Evolutionary conservation across 23 tunicate genomes (phyloP).

Genomic region (Ciona savignyi): DNA sequence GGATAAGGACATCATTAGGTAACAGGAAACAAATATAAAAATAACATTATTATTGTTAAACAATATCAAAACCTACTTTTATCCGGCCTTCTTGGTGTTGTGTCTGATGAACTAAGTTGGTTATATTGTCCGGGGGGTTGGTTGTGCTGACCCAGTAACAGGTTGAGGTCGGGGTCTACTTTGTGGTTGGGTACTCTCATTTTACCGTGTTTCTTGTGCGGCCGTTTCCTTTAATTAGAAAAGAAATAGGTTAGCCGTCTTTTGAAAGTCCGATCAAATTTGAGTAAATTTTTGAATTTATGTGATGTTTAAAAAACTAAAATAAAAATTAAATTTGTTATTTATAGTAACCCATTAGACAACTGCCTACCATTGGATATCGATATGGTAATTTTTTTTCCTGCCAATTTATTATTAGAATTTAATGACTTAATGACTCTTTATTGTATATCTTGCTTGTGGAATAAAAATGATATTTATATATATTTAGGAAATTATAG

Average conservation of each 20-base stretch:
- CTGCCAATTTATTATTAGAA: too few species aligned
- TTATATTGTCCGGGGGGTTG: slow-evolving; percentile 8
- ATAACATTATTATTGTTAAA: too few species aligned
- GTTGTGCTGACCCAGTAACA: slow-evolving; percentile 1
- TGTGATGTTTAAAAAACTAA: background rate
- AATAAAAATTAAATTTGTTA: background rate
- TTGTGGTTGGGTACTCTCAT: background rate
- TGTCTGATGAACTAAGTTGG: too few species aligned
- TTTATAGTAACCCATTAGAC: background rate
- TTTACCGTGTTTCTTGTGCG: background rate
- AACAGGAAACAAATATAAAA: too few species aligned
- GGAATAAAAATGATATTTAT: too few species aligned
- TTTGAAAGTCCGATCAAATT: background rate
- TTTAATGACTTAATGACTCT: background rate
- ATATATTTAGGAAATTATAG: too few species aligned
- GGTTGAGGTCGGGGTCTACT: slow-evolving; percentile 1
- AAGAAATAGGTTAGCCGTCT: too few species aligned
- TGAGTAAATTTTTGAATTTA: background rate
- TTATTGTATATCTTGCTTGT: background rate
- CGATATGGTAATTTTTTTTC: too few species aligned
- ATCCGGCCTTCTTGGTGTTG: too few species aligned
- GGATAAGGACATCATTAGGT: too few species aligned
- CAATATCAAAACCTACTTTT: too few species aligned
- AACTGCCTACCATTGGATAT: background rate
- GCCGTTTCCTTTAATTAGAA: slow-evolving; percentile 6